phyloP scores from a whole-genome alignment of 2,797 vertebrate species.

The Prionace glauca region DNA sequence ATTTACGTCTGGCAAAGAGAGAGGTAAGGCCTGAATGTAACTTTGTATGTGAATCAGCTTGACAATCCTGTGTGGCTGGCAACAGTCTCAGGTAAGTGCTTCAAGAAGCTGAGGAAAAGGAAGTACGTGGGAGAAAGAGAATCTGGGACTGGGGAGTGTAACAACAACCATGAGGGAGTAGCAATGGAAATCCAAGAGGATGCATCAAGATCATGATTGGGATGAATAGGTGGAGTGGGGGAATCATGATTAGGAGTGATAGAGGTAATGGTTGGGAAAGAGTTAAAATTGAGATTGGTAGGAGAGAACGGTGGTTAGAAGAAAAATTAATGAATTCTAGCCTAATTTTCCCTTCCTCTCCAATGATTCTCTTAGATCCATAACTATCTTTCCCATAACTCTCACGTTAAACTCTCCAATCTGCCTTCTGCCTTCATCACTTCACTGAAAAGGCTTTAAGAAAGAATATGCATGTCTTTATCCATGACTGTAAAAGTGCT shows the following conservation, averaged over 20 bases:
- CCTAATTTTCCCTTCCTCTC: not conserved
- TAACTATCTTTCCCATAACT: not conserved
- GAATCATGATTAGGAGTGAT: too few relatives aligned
- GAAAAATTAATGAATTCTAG: not conserved
- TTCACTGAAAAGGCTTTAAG: not conserved
- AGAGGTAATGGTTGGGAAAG: too few relatives aligned
- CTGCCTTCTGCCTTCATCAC: not conserved
- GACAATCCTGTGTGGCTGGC: not conserved
- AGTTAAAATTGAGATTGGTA: not conserved
- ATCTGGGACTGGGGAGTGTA: constrained; percentile 9
- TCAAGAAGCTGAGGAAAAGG: not conserved
- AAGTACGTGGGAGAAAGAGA: not conserved
- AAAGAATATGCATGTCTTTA: too few relatives aligned
- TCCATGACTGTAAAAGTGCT: too few relatives aligned
- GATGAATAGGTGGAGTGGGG: too few relatives aligned
- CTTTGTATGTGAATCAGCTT: not conserved
- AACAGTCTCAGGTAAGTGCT: not conserved
- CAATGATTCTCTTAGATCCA: not conserved
- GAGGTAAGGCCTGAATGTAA: not conserved
- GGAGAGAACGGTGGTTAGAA: not conserved
- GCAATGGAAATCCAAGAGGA: constrained; percentile 42
- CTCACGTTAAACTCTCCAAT: not conserved
- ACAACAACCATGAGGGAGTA: constrained; percentile 40
- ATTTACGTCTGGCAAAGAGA: not conserved
- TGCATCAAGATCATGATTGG: too few relatives aligned